phyloP scores from a whole-genome alignment of 2,113 vertebrate species.

The Syrrhaptes paradoxus region DNA sequence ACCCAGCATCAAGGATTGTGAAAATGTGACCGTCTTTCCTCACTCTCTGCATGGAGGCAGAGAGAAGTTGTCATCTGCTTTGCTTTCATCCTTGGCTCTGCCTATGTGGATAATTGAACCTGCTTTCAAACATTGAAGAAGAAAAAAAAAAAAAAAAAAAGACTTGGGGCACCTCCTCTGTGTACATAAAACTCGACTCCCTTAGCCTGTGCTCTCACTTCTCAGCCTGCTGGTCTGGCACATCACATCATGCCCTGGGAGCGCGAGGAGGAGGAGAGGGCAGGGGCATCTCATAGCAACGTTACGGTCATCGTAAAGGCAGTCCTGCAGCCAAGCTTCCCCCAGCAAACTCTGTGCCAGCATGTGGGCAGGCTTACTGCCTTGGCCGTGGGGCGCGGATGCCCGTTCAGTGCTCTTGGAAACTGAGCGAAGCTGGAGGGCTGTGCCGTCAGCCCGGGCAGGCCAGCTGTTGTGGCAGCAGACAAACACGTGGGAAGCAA shows the following conservation, averaged over 20 bases:
- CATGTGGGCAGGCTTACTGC: conserved; percentile 8
- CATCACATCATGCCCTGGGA: neutral
- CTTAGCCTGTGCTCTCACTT: neutral
- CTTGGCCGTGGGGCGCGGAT: neutral
- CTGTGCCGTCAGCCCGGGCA: neutral
- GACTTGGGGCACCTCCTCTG: neutral
- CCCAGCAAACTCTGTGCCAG: neutral
- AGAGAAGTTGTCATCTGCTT: neutral
- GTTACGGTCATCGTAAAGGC: neutral
- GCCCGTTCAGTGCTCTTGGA: neutral
- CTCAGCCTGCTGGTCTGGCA: neutral
- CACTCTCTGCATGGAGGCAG: neutral
- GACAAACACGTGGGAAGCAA: neutral
- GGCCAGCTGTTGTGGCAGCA: neutral
- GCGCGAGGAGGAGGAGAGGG: neutral
- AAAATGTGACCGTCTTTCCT: neutral
- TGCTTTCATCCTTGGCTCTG: neutral
- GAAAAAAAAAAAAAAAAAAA: neutral
- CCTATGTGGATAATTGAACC: neutral
- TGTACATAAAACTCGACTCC: neutral
- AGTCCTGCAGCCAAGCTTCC: neutral
- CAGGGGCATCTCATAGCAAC: neutral
- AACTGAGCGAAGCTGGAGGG: neutral
- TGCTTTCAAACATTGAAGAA: neutral
- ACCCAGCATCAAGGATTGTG: neutral